Percentiles rank a stretch among this genome's conserved stretches.
Conservation (phyloP, 1,140 invertebrate genomes). For the Drosophila bocki region DNA sequence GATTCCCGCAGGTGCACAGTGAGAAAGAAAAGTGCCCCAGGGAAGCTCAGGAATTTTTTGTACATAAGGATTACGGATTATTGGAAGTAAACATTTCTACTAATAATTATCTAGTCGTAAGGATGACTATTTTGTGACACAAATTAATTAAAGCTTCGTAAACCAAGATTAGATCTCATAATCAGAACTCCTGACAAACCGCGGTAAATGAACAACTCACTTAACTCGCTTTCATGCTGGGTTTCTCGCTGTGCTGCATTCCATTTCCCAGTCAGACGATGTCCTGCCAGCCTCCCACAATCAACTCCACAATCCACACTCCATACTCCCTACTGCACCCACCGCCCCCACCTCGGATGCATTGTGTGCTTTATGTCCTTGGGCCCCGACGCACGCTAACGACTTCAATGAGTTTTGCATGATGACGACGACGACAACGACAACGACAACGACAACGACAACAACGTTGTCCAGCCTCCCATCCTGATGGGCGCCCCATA, state of each 20-base stretch:
- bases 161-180: background rate
- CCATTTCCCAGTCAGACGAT: slow-evolving; percentile 29
- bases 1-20: slow-evolving; percentile 11
- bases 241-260: slow-evolving; percentile 34
- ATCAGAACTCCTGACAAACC: background rate
- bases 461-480: slow-evolving; percentile 46
- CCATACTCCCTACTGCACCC: background rate
- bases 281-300: slow-evolving; percentile 5
- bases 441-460: slow-evolving; percentile 35
- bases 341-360: slow-evolving; percentile 18
- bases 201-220: background rate
- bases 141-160: background rate
- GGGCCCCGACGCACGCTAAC: slow-evolving; percentile 69
- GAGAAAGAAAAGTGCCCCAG: background rate
- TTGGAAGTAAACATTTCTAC: background rate
- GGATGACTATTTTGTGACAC: background rate
- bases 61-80: background rate
- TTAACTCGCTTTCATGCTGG: background rate
- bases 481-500: slow-evolving; percentile 44
- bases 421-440: slow-evolving; percentile 57
- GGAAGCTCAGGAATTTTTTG: no score
- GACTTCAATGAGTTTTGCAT: slow-evolving; percentile 82
- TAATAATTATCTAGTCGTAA: no score
- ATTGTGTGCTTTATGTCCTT: slow-evolving; percentile 76
- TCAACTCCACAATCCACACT: background rate